A percentile compares a stretch with the other conserved stretches of the same genome.
Conservation (phyloP, 2,888 invertebrate genomes). For the Cheilosia scutellata region DNA sequence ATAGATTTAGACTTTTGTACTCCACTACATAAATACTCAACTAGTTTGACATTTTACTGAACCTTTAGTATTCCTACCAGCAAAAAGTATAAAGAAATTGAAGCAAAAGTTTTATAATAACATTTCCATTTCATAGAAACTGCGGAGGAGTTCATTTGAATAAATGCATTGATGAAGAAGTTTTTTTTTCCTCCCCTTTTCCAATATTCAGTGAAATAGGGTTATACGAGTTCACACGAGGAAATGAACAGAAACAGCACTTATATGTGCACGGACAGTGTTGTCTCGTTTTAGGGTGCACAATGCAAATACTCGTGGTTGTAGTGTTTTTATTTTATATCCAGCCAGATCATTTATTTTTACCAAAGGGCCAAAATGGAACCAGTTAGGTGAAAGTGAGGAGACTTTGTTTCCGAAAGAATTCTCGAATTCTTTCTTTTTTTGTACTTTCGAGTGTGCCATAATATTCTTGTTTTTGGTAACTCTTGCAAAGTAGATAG, state of each 20-base stretch:
- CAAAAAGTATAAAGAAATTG: slow-evolving; percentile 56
- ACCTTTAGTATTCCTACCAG: slow-evolving; percentile 51
- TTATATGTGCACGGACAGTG: slow-evolving; percentile 2
- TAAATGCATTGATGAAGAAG: slow-evolving; percentile 73
- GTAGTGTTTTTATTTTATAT: not conserved
- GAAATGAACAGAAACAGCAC: not conserved
- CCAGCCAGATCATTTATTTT: not conserved
- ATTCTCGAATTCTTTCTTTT: no score
- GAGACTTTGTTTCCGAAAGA: no score
- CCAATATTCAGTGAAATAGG: slow-evolving; percentile 25
- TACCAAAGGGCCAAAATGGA: not conserved
- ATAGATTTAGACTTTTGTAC: slow-evolving; percentile 74
- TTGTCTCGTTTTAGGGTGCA: not conserved
- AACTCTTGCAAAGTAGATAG: no score
- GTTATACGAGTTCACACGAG: slow-evolving; percentile 1
- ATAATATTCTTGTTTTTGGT: no score
- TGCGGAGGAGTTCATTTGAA: slow-evolving; percentile 63
- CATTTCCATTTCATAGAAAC: slow-evolving; percentile 63
- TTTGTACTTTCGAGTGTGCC: no score
- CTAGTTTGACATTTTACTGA: slow-evolving; percentile 66
- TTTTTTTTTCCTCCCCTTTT: slow-evolving; percentile 38
- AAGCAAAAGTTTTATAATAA: slow-evolving; percentile 62
- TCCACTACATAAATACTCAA: slow-evolving; percentile 65
- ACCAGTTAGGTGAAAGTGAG: no score
- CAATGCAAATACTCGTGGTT: not conserved